phyloP scores from a whole-genome alignment of 2,888 invertebrate genomes.

The Keiferia lycopersicella region DNA sequence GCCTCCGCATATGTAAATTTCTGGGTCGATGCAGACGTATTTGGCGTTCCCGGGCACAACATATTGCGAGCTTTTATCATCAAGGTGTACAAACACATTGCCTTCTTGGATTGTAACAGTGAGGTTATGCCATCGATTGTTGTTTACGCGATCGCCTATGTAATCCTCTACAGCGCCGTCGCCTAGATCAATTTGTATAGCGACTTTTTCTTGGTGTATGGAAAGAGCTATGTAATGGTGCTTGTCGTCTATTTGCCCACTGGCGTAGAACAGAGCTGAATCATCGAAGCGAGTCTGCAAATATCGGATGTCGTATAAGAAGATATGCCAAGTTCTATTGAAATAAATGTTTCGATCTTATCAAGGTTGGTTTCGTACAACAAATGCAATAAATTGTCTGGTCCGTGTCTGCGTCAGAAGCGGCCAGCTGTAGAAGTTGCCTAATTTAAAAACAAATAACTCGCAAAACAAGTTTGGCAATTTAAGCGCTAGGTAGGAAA shows the following conservation, averaged over 20 bases:
- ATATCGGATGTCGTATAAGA: slow-evolving; percentile 19
- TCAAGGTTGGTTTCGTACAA: slow-evolving; percentile 13
- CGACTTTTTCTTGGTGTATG: slow-evolving; percentile 90
- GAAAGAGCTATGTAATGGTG: slow-evolving; percentile 95
- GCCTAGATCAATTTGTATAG: slow-evolving; percentile 94
- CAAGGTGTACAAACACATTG: slow-evolving; percentile 87
- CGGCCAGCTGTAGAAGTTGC: slow-evolving; percentile 13
- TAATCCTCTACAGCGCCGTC: slow-evolving; percentile 86
- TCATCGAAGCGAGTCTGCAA: slow-evolving; percentile 93
- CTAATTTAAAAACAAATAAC: slow-evolving; percentile 5
- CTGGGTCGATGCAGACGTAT: slow-evolving; percentile 94
- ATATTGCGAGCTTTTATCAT: slow-evolving; percentile 85
- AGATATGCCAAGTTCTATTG: neutral
- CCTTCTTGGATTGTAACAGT: slow-evolving; percentile 91
- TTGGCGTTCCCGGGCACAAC: slow-evolving; percentile 85
- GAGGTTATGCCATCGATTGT: slow-evolving; percentile 93
- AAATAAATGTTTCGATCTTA: slow-evolving; percentile 9
- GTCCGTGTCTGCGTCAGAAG: slow-evolving; percentile 13
- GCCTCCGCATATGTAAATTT: slow-evolving; percentile 95
- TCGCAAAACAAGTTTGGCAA: neutral
- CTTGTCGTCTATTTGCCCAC: slow-evolving; percentile 93
- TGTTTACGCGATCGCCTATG: slow-evolving; percentile 86
- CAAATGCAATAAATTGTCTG: slow-evolving; percentile 22
- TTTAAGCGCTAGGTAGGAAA: neutral
- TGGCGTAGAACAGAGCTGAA: slow-evolving; percentile 95